These are phyloP conservation scores for Tautogolabrus adspersus DNA, from an alignment of 2,113 vertebrate genomes.

Conservation along the genomic window DNA sequence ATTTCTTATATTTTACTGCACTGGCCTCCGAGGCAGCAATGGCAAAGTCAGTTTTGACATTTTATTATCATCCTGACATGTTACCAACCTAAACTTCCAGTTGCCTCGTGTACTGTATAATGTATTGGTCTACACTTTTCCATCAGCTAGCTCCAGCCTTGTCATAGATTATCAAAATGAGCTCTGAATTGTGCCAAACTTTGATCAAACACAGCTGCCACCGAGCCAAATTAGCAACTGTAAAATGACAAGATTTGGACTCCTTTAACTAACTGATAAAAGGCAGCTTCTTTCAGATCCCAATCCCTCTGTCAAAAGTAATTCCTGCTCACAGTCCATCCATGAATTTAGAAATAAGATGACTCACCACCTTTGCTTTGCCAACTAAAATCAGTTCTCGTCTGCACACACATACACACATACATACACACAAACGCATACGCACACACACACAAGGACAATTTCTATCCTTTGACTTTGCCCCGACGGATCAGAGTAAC, in stretches of 20 bases:
- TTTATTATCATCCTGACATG: constrained; percentile 8
- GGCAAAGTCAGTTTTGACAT: constrained; percentile 12
- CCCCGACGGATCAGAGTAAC: background rate
- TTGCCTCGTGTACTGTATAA: background rate
- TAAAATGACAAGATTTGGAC: constrained; percentile 44
- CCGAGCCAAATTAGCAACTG: constrained; percentile 39
- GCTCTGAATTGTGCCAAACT: constrained; percentile 37
- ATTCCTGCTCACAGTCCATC: constrained; percentile 42
- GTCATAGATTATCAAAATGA: constrained; percentile 45
- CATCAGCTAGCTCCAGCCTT: constrained; percentile 1
- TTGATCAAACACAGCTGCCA: constrained; percentile 45
- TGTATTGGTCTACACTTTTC: constrained; percentile 14
- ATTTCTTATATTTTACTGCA: too few species aligned
- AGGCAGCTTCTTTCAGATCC: constrained; percentile 41
- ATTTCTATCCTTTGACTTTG: background rate
- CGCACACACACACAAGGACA: background rate
- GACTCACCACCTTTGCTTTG: constrained; percentile 53
- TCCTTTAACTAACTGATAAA: constrained; percentile 51
- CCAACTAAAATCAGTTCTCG: constrained; percentile 31
- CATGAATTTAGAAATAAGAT: constrained; percentile 54
- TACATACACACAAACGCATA: too few species aligned
- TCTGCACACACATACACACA: background rate
- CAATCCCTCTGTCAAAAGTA: constrained; percentile 54
- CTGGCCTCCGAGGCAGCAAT: background rate
- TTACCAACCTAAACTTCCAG: constrained; percentile 8